Base-by-base conservation (phyloP, 2,888 invertebrate species). In the Chalcis sispes region DNA sequence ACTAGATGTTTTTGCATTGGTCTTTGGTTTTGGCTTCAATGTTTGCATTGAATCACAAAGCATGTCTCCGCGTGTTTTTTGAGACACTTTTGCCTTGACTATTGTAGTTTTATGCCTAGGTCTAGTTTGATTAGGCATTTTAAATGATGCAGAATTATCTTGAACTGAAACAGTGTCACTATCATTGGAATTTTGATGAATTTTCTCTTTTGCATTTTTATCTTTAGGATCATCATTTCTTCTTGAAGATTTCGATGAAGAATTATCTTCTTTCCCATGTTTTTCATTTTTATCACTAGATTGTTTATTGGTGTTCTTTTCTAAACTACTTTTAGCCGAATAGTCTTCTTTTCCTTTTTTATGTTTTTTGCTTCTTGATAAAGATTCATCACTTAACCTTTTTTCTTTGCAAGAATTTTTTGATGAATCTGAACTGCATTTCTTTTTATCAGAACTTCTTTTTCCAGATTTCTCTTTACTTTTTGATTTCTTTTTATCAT, bases 31-130 rank as follows among this genome's bases (percentile, higher is more conserved):
- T 72, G 88, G 88, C 67, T 87, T 88, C 80, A 89, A 88, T 80
- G 89, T 90, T 83, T 88, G 83, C 84, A 89, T 90, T n/a, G 81
- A 84, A 15, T 73, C 62, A 7, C 83, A 79, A 2, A 93, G 87
- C 82, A 92, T 92, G 48, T 91, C 91, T 0, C 91, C 91, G 36
- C 93, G 89, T 80, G 91, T 92, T 36, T 89, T 89, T 25, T 86
- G 80, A 0, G 91, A 91, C 7, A 91, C 80, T 85, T 92, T 93
- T 0, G 90, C 89, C 75, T 82, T 85, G 36, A 83, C 83, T 77
- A 83, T 86, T 7, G 73, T 78, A 23, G 70, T 69, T 4, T 75
- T 71, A 7, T 81, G 81, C 59, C 77, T 82, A 2, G 79, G 73
- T 18, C 46, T 66, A 1, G 69, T 42, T 67, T 75, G 77, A 52